Conservation (phyloP, 92 coral and sea anemone genomes). For the Heliopora coerulea region DNA sequence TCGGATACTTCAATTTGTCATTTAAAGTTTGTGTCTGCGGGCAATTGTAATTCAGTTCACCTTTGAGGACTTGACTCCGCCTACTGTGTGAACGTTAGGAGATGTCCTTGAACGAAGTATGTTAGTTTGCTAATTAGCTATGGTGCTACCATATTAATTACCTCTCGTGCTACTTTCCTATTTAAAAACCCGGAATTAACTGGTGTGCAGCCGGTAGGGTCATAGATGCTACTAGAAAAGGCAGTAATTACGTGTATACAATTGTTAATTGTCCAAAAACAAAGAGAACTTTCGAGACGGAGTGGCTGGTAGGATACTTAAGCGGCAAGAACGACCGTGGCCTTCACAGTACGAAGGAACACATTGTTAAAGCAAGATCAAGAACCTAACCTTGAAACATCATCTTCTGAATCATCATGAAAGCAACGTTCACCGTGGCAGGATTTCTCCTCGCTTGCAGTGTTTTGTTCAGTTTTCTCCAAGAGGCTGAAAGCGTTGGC, state of each 20-base stretch:
- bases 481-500: conserved; percentile 19
- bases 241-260: neutral
- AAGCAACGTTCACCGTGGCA: neutral
- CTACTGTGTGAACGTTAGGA: neutral
- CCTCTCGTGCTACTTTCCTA: neutral
- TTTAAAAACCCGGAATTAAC: neutral
- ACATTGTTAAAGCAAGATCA: neutral
- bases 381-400: neutral
- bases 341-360: neutral
- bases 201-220: conserved; percentile 16
- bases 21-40: too few species aligned
- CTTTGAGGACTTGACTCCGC: neutral
- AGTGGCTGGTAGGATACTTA: conserved; percentile 4
- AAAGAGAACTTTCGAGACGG: conserved; percentile 23
- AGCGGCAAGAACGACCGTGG: neutral
- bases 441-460: conserved; percentile 11
- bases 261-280: conserved; percentile 7
- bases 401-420: conserved; percentile 7
- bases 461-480: neutral
- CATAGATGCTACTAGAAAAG: conserved; percentile 4
- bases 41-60: neutral
- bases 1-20: too few species aligned
- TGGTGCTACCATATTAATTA: neutral
- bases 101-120: too few species aligned
- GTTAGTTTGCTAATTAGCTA: neutral